A percentile compares a stretch with the other conserved stretches of the same genome.
Conservation (phyloP, 2,113 vertebrate genomes). For the Herpetotheres cachinnans region DNA sequence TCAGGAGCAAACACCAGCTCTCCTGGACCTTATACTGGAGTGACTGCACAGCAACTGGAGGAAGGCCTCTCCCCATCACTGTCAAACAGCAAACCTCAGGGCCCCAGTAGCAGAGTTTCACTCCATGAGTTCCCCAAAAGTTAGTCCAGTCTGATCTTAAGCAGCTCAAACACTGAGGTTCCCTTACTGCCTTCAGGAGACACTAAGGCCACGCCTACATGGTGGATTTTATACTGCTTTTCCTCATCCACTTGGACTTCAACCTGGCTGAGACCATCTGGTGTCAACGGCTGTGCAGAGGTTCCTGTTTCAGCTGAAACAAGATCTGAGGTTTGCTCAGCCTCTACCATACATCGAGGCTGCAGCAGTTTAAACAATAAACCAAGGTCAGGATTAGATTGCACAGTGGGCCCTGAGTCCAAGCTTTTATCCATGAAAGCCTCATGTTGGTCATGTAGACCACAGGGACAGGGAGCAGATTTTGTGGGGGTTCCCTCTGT, state of each 20-base stretch:
- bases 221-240: background rate
- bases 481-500: background rate
- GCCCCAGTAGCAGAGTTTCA: accelerated
- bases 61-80: background rate
- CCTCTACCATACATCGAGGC: background rate
- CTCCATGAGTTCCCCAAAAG: background rate
- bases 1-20: background rate
- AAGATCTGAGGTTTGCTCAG: background rate
- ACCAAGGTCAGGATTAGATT: background rate
- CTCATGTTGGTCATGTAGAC: accelerated
- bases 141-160: background rate
- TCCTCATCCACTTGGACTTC: background rate
- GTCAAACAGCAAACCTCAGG: background rate
- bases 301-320: background rate
- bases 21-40: background rate
- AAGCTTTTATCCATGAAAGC: background rate
- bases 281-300: background rate
- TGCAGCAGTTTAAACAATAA: background rate
- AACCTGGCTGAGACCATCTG: background rate
- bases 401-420: accelerated
- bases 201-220: background rate
- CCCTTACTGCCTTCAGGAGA: background rate
- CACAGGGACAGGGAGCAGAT: background rate
- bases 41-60: background rate
- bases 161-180: background rate